Evolutionary conservation across 2,888 invertebrate species (phyloP), one percentile per base, ranked within the genome.

Genomic region (Nephrocerus scutellatus): DNA sequence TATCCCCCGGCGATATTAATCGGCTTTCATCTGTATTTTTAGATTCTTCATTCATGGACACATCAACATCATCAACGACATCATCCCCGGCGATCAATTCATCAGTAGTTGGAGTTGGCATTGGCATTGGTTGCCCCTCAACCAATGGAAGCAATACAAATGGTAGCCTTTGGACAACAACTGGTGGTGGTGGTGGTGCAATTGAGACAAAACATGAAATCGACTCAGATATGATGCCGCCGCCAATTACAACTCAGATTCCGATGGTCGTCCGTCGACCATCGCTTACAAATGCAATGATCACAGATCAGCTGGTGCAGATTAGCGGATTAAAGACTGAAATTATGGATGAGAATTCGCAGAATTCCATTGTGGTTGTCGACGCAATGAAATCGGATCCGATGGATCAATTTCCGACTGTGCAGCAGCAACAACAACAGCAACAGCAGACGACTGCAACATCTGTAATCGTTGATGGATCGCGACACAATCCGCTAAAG

Each of bases 291-390:
- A 41, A 41, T 34, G 53, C 62, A n/a, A 58, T 66, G 58, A 57
- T 66, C 8, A 58, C 59, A 7, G 65, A 63, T 30, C 64, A 64
- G 29, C 62, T 62, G 29, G 35, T 60, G 49, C 57, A 52, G n/a
- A 72, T 73, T 2, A 57, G 74, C 41, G 73, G 71, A 9, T 69
- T 82, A 30, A 82, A 82, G 63, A 79, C 77, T 30, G 79, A 84
- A 68, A 70, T 81, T 30, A 62, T 79, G 24, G 85, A 85, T 59
- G 85, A 86, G 46, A 77, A 74, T 50, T 82, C 84, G 56, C 80
- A 83, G 62, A 59, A 57, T 41, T 60, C 66, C 4, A 36, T 61
- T 6, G n/a, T n/a, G n/a, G n/a, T n/a, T n/a, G 55, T 51, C 3
- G 60, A 62, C 1, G 41, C 58, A 56, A 50, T 60, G 16, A 59